Percentiles rank a stretch among this genome's conserved stretches.
phyloP scores from a whole-genome alignment of 2,888 invertebrate genomes.

The Leucophora obtusa region DNA sequence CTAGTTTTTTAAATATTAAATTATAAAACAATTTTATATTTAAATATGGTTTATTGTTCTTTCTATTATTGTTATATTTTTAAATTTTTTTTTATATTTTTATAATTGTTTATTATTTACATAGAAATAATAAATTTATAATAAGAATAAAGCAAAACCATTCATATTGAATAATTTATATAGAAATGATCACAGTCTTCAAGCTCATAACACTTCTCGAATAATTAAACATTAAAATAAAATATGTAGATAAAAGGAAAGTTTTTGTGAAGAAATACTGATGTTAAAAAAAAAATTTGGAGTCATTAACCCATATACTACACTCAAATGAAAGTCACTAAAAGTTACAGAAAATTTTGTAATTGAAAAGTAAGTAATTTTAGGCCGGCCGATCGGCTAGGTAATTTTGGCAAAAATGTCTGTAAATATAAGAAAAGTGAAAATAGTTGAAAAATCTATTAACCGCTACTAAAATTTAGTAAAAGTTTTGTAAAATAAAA shows the following conservation, averaged over 20 bases:
- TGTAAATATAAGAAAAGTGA: no score
- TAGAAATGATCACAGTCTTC: constrained; percentile 48
- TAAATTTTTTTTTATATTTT: not conserved
- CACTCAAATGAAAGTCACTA: no score
- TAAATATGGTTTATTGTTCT: constrained; percentile 33
- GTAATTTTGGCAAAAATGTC: no score
- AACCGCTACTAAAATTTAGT: no score
- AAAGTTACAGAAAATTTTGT: no score
- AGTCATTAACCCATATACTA: no score
- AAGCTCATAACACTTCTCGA: constrained; percentile 55
- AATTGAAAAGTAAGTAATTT: no score
- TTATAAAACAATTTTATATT: constrained; percentile 13
- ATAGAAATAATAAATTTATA: not conserved
- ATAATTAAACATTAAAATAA: not conserved
- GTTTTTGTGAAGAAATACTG: constrained; percentile 1
- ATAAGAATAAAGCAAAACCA: not conserved
- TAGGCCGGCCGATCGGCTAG: no score
- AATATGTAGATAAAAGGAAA: not conserved
- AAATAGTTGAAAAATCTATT: no score
- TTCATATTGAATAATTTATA: constrained; percentile 25
- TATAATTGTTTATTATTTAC: not conserved
- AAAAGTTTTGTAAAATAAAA: no score
- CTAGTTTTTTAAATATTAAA: constrained; percentile 10
- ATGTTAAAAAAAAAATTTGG: not conserved
- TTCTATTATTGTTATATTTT: not conserved